Evolutionary conservation across 2,888 invertebrate species (phyloP).

Genomic region (Drosophila phalerata): DNA sequence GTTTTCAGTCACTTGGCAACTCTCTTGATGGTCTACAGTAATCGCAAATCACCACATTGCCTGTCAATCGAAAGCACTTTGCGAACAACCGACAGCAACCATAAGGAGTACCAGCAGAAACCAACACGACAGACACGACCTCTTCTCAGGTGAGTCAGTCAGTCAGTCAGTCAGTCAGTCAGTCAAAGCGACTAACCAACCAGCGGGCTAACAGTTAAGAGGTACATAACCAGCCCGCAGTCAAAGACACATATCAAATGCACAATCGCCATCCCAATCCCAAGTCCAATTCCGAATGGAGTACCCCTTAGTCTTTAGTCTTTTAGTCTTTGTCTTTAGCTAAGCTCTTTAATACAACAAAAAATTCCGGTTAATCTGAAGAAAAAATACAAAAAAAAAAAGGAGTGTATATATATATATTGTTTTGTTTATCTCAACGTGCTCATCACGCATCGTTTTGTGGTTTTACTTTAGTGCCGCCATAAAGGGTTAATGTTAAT

Average conservation of each 20-base stretch:
- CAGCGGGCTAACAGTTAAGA: conserved; percentile 14
- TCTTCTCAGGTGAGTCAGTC: conserved; percentile 56
- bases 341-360: conserved; percentile 49
- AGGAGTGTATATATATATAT: conserved; percentile 3
- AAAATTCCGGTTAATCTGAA: conserved; percentile 75
- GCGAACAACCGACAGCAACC: conserved; percentile 28
- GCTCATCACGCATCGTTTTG: conserved; percentile 80
- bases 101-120: conserved; percentile 35
- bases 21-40: conserved; percentile 21
- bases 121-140: conserved; percentile 33
- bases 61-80: conserved; percentile 66
- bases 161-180: conserved; percentile 58
- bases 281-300: conserved; percentile 27
- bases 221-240: conserved; percentile 18
- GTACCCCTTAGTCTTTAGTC: conserved; percentile 24
- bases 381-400: conserved; percentile 21
- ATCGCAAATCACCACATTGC: conserved; percentile 43
- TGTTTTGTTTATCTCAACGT: conserved; percentile 77
- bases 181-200: conserved; percentile 22
- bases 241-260: conserved; percentile 58
- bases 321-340: conserved; percentile 32
- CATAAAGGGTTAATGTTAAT: conserved; percentile 79
- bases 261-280: conserved; percentile 24
- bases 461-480: conserved; percentile 75
- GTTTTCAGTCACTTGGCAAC: conserved; percentile 48